A percentile compares a stretch with the other conserved stretches of the same genome.
Evolutionary conservation across 1,140 invertebrate species (phyloP).

Genomic region (Lutraria rhynchaena): DNA sequence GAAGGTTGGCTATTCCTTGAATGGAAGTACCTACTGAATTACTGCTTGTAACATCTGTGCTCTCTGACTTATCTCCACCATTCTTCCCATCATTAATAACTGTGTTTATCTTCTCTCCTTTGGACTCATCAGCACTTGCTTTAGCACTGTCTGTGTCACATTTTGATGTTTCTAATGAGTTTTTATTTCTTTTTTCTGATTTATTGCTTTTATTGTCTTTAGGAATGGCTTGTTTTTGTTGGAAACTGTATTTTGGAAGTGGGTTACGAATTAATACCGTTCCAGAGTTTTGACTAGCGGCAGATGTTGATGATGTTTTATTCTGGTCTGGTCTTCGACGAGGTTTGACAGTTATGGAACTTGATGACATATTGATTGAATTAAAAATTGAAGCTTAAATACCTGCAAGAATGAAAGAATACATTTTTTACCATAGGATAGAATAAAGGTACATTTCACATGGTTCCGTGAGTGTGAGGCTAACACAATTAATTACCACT

Average conservation of each 20-base stretch:
- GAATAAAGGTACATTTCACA: too few species aligned
- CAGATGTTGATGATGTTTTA: background rate
- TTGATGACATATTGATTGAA: conserved; percentile 48
- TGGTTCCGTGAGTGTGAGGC: too few species aligned
- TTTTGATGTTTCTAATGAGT: conserved; percentile 3
- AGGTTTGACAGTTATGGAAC: conserved; percentile 38
- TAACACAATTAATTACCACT: too few species aligned
- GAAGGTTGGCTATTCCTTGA: background rate
- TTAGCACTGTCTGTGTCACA: background rate
- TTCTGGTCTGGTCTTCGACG: conserved; percentile 1
- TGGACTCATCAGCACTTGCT: background rate
- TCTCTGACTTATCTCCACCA: conserved; percentile 1
- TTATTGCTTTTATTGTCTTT: too few species aligned
- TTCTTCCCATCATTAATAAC: conserved; percentile 4
- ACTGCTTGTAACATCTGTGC: background rate
- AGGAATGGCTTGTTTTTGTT: conserved; percentile 24
- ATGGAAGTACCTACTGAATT: conserved; percentile 5
- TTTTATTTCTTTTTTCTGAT: background rate
- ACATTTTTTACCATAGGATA: too few species aligned
- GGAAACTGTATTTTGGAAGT: conserved; percentile 75
- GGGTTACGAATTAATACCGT: conserved; percentile 70
- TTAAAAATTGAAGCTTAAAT: too few species aligned
- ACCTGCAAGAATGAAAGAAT: too few species aligned
- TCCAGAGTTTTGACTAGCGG: conserved; percentile 45
- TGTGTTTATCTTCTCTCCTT: background rate